Conservation (phyloP, 2,113 vertebrate genomes). For the Ondatra zibethicus region DNA sequence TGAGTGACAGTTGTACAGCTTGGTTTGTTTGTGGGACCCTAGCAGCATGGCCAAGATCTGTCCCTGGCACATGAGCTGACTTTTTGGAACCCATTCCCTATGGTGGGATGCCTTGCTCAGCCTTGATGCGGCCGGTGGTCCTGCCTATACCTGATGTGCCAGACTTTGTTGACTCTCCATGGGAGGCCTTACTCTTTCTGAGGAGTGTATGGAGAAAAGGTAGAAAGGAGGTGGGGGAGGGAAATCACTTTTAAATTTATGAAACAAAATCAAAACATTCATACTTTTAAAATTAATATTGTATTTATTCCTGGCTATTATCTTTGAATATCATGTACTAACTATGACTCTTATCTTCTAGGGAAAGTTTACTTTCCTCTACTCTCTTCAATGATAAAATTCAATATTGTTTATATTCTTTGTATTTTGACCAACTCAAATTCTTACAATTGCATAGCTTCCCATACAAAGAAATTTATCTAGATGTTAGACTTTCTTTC, state of each 20-base stretch:
- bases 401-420: neutral
- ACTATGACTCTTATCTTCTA: neutral
- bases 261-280: neutral
- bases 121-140: too few relatives aligned
- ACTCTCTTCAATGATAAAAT: neutral
- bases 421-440: neutral
- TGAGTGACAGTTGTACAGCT: too few relatives aligned
- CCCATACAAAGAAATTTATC: neutral
- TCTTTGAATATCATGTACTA: neutral
- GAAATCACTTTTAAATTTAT: neutral
- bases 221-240: too few relatives aligned
- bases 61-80: too few relatives aligned
- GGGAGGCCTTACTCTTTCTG: too few relatives aligned
- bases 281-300: slow-evolving; percentile 31
- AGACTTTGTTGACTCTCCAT: too few relatives aligned
- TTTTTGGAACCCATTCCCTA: too few relatives aligned
- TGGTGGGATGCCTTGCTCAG: too few relatives aligned
- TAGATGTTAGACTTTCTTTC: neutral
- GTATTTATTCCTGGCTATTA: neutral
- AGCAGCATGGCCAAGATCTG: too few relatives aligned
- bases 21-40: too few relatives aligned
- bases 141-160: too few relatives aligned
- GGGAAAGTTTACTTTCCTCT: slow-evolving; percentile 18
- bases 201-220: too few relatives aligned
- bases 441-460: slow-evolving; percentile 21